phyloP scores from a whole-genome alignment of 2,797 vertebrate species.

The Pangasius djambal region DNA sequence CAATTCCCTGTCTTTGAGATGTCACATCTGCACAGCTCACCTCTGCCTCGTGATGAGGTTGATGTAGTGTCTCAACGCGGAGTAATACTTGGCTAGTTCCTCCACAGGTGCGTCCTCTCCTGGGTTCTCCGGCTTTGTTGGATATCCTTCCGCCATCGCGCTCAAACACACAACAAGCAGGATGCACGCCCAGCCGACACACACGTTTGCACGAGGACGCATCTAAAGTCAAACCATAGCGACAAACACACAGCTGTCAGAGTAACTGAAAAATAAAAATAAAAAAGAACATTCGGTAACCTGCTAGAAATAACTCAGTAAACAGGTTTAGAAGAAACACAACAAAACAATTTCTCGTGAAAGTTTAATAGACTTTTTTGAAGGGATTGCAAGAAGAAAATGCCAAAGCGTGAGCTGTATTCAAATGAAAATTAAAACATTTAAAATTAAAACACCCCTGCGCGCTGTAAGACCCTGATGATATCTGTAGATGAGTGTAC shows the following conservation, averaged over 20 bases:
- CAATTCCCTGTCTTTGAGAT: neutral
- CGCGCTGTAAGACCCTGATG: too few species aligned
- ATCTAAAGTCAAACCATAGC: slow-evolving; percentile 72
- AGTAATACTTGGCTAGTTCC: slow-evolving; percentile 97
- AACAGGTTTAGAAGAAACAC: neutral
- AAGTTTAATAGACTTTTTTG: neutral
- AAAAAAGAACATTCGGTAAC: neutral
- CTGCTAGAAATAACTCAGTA: neutral
- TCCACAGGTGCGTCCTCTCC: slow-evolving; percentile 93
- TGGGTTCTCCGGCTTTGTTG: slow-evolving; percentile 93
- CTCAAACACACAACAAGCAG: slow-evolving; percentile 87
- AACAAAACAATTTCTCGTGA: neutral
- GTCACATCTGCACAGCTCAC: slow-evolving; percentile 69
- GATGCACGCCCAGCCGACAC: slow-evolving; percentile 82
- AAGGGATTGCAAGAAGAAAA: neutral
- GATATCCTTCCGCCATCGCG: slow-evolving; percentile 90
- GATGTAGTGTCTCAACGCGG: slow-evolving; percentile 96
- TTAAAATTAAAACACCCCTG: too few species aligned
- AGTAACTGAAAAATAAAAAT: neutral
- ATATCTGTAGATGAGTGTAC: neutral
- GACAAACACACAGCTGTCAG: slow-evolving; percentile 7
- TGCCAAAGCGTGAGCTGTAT: neutral
- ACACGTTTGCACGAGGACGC: slow-evolving; percentile 84
- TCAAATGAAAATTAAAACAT: neutral
- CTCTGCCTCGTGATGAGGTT: slow-evolving; percentile 98